phyloP scores from a whole-genome alignment of 2,113 vertebrate species.

The Canis aureus region DNA sequence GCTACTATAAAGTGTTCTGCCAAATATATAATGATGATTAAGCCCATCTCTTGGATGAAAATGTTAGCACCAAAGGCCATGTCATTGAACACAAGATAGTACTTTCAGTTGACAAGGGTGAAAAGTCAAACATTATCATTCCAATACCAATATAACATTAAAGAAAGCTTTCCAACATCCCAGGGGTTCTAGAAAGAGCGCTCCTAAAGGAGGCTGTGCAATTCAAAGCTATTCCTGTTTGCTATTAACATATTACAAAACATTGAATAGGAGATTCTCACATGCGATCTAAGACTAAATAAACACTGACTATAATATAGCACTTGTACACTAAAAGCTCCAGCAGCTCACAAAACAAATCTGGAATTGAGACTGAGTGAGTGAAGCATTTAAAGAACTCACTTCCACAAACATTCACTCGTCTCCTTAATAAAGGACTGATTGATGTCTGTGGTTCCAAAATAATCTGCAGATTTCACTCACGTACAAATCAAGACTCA shows the following conservation, averaged over 20 bases:
- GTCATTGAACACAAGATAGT: neutral
- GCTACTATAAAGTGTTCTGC: neutral
- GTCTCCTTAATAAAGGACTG: neutral
- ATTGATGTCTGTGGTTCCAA: neutral
- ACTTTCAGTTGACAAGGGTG: neutral
- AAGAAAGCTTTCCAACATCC: neutral
- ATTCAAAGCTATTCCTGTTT: neutral
- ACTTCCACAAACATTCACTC: neutral
- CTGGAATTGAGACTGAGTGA: neutral
- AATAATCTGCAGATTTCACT: neutral
- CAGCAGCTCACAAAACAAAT: neutral
- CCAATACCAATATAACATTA: neutral
- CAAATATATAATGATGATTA: neutral
- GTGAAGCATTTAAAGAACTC: neutral
- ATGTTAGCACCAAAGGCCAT: neutral
- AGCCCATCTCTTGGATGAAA: neutral
- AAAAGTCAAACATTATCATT: neutral
- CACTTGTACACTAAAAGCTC: neutral
- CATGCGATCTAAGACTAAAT: neutral
- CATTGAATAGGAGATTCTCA: neutral
- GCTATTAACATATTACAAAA: constrained; percentile 11
- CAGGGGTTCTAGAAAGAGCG: neutral
- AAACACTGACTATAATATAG: neutral
- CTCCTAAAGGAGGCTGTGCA: neutral
- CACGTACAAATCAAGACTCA: neutral